A percentile compares a stretch with the other conserved stretches of the same genome.
Conservation (phyloP, 2,113 vertebrate genomes). For the Glaucomys volans region DNA sequence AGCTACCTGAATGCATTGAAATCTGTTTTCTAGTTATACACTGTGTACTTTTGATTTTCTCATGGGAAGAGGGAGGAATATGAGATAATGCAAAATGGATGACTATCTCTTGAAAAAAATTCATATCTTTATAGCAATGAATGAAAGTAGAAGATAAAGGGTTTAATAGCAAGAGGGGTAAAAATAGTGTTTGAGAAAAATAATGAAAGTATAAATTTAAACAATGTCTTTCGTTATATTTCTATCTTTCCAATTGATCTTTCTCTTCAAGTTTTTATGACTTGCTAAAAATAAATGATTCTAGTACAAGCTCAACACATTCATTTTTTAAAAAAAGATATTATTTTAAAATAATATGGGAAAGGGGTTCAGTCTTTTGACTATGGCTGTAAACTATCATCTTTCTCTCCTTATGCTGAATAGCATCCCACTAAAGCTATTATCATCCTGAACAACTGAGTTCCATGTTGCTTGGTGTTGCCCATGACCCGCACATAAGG, state of each 20-base stretch:
- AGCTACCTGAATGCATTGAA: not conserved
- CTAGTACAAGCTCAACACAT: not conserved
- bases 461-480: not conserved
- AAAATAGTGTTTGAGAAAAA: not conserved
- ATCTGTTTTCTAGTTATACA: not conserved
- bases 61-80: not conserved
- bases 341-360: not conserved
- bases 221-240: constrained; percentile 11
- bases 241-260: constrained; percentile 11
- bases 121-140: not conserved
- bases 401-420: not conserved
- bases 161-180: not conserved
- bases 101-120: not conserved
- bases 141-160: constrained; percentile 19
- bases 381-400: not conserved
- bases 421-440: not conserved
- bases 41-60: not conserved
- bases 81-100: not conserved
- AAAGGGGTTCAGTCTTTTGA: not conserved
- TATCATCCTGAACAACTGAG: not conserved
- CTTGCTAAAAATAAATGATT: constrained; percentile 13
- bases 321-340: not conserved
- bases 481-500: not conserved
- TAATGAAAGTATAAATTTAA: not conserved
- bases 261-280: constrained; percentile 42